Percentiles rank a stretch among this genome's conserved stretches.
phyloP scores from a whole-genome alignment of 2,797 vertebrate species.

The Neosalanx taihuensis region DNA sequence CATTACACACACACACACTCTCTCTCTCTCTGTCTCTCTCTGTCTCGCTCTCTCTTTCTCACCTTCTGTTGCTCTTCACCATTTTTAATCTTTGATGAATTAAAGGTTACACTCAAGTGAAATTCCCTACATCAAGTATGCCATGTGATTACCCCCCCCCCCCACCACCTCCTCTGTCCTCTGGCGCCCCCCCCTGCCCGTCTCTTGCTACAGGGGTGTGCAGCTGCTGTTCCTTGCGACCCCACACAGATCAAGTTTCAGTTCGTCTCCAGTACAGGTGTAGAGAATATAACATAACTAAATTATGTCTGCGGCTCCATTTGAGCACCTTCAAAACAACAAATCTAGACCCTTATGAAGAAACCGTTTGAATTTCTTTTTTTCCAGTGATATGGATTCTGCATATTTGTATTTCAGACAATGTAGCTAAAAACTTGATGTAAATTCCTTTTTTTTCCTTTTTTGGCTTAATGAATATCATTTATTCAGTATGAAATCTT shows the following conservation, averaged over 20 bases:
- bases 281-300: conserved; percentile 68
- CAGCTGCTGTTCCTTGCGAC: conserved; percentile 81
- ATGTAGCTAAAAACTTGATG: conserved; percentile 99
- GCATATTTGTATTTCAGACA: conserved; percentile 99
- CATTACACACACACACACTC: conserved; percentile 82
- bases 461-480: conserved; percentile 96
- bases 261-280: conserved; percentile 86
- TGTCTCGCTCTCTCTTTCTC: conserved; percentile 63
- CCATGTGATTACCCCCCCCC: conserved; percentile 67
- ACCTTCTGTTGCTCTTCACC: conserved; percentile 76
- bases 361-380: conserved; percentile 86
- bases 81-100: conserved; percentile 72
- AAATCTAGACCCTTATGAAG: conserved; percentile 80
- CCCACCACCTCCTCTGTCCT: conserved; percentile 32
- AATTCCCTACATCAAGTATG: conserved; percentile 61
- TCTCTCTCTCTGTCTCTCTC: conserved; percentile 66
- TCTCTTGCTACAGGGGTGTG: conserved; percentile 60
- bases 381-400: conserved; percentile 94
- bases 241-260: conserved; percentile 82
- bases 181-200: conserved; percentile 42
- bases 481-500: conserved; percentile 97
- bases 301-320: conserved; percentile 85
- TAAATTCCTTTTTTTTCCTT: conserved; percentile 95
- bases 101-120: conserved; percentile 71
- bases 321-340: conserved; percentile 77